phyloP scores from a whole-genome alignment of 1,140 invertebrate genomes.

The Drosophila insularis region DNA sequence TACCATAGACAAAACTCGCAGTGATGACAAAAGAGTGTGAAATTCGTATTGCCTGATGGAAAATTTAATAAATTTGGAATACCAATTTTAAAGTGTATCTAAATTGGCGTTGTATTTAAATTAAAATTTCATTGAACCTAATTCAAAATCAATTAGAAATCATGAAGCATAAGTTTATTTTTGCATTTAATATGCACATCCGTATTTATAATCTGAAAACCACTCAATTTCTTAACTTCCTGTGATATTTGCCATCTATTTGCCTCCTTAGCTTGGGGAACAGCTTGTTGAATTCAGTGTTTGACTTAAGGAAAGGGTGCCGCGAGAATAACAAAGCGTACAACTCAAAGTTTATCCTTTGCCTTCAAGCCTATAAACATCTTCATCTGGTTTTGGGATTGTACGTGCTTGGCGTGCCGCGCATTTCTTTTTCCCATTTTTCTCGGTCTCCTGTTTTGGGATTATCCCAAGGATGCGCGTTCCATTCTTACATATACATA shows the following conservation, averaged over 20 bases:
- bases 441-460: not conserved
- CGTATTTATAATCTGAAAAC: not conserved
- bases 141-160: not conserved
- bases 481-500: not conserved
- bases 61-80: too few species aligned
- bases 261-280: not conserved
- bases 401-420: conserved; percentile 47
- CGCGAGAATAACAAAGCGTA: conserved; percentile 16
- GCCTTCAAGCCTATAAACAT: conserved; percentile 9
- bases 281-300: conserved; percentile 3
- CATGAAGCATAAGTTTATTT: not conserved
- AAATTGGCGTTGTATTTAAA: too few species aligned
- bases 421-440: conserved; percentile 18
- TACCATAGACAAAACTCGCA: too few species aligned
- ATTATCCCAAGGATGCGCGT: conserved; percentile 18
- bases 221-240: not conserved
- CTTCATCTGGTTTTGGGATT: conserved; percentile 9
- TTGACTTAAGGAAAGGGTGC: not conserved
- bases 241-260: not conserved
- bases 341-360: conserved; percentile 3
- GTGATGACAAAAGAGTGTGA: too few species aligned
- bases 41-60: too few species aligned
- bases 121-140: too few species aligned
- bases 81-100: too few species aligned
- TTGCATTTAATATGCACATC: not conserved